Evolutionary conservation across 1,140 invertebrate species (phyloP), one percentile per base, ranked within the genome.

Genomic region (Drosophila carrolli): DNA sequence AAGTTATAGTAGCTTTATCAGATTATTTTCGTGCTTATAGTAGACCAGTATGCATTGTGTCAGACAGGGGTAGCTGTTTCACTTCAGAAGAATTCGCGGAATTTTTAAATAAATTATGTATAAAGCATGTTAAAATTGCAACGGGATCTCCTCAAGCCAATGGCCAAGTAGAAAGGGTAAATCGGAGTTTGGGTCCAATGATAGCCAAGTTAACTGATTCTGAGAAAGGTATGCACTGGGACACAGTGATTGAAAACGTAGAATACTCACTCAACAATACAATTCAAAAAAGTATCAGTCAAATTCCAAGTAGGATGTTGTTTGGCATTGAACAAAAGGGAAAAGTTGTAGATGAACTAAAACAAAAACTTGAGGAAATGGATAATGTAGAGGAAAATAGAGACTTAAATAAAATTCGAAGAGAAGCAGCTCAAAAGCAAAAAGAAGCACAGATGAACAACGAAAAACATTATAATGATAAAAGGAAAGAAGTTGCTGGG

Each of bases 141-240:
- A 48, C 77, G 58, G 80, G 79, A 9, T 47, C 55, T 14, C 50
- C 91, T 27, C 61, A 91, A 50, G 75, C 9, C 44, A 91, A 92
- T 43, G 81, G 76, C 29, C 50, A 91, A 92, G 23, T 80, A 78
- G 46, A 92, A 91, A 68, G 81, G 72, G 13, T 23, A 3, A 58
- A 78, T 32, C 11, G 53, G 46, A 90, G 78, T 4, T 88, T 92
- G 56, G 19, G 63, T 5, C 83, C 53, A 29, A 23, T 29, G 50
- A 51, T 10, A 14, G n/a, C 41, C 13, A 43, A 14, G n/a, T 43
- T 14, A 43, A 43, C n/a, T 7, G 41, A 41, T 14, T n/a, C 13
- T 41, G 40, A 14, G 13, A 43, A 14, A n/a, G n/a, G n/a, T 43
- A 14, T 43, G 40, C 40, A 41, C 11, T n/a, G 40, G 35, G 10